phyloP scores from a whole-genome alignment of 2,888 invertebrate genomes.

The Orthosia gothica region DNA sequence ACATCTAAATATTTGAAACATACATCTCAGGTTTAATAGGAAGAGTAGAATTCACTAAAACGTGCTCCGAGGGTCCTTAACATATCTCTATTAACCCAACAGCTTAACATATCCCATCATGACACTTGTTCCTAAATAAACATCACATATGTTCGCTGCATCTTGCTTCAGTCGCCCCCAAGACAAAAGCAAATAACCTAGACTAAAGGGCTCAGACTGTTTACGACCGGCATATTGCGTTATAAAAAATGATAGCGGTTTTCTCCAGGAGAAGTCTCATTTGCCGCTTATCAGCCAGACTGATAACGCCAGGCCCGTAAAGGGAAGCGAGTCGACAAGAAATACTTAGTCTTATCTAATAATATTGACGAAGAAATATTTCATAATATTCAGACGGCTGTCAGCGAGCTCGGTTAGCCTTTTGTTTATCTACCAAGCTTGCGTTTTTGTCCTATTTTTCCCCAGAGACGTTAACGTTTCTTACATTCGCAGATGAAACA shows the following conservation, averaged over 20 bases:
- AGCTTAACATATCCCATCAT: slow-evolving; percentile 29
- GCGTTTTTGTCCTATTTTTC: slow-evolving; percentile 62
- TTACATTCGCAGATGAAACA: slow-evolving; percentile 37
- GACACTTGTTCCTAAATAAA: slow-evolving; percentile 65
- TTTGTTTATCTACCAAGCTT: slow-evolving; percentile 70
- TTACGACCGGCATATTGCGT: slow-evolving; percentile 84
- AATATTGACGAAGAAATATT: slow-evolving; percentile 80
- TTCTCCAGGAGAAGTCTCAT: slow-evolving; percentile 80
- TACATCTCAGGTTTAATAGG: neutral
- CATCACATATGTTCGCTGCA: slow-evolving; percentile 70
- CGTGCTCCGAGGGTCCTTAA: neutral
- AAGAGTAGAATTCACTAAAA: slow-evolving; percentile 3
- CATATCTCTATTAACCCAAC: slow-evolving; percentile 36
- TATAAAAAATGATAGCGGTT: slow-evolving; percentile 86
- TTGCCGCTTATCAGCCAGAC: slow-evolving; percentile 82
- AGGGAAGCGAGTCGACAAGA: slow-evolving; percentile 81
- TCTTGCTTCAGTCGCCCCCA: slow-evolving; percentile 64
- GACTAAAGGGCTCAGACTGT: slow-evolving; percentile 76
- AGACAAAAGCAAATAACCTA: slow-evolving; percentile 78
- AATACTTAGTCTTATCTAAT: slow-evolving; percentile 82
- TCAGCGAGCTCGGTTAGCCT: slow-evolving; percentile 50
- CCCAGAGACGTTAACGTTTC: slow-evolving; percentile 52
- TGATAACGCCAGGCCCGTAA: slow-evolving; percentile 81
- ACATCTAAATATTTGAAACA: neutral
- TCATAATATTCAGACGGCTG: slow-evolving; percentile 72